phyloP scores from a whole-genome alignment of 2,888 invertebrate species.

The Himalopsyche kuldschensis region DNA sequence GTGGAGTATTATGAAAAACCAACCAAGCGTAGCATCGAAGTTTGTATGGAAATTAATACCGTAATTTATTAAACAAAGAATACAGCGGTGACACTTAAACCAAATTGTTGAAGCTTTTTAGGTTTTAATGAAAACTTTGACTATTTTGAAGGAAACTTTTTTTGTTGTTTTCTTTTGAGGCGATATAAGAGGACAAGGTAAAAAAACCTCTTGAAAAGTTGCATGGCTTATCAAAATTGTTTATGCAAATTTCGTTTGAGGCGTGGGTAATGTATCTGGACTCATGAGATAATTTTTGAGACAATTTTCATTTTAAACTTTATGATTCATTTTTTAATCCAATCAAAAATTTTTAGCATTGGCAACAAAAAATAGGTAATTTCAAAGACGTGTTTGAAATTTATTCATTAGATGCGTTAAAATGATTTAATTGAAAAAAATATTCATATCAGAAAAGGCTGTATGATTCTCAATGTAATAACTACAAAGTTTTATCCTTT shows the following conservation, averaged over 20 bases:
- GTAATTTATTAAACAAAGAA: slow-evolving; percentile 25
- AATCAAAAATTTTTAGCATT: neutral
- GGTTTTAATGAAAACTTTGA: neutral
- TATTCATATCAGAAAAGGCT: too few relatives aligned
- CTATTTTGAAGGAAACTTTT: neutral
- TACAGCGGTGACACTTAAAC: neutral
- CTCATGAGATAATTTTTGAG: neutral
- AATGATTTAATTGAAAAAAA: too few relatives aligned
- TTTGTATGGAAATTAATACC: slow-evolving; percentile 31
- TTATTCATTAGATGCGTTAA: too few relatives aligned
- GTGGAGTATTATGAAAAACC: neutral
- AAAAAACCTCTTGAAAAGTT: neutral
- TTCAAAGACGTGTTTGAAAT: too few relatives aligned
- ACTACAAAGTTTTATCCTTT: too few relatives aligned
- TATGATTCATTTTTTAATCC: neutral
- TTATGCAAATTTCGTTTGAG: neutral
- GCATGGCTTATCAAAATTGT: neutral
- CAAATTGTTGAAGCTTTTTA: neutral
- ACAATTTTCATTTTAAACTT: neutral
- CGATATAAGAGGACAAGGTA: neutral
- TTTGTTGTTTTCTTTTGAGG: neutral
- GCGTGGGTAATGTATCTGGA: neutral
- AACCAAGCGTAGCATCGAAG: neutral
- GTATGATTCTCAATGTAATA: too few relatives aligned
- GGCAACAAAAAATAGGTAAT: too few relatives aligned